Conservation (phyloP, 2,888 invertebrate genomes). For the Synergus laeviventris region DNA sequence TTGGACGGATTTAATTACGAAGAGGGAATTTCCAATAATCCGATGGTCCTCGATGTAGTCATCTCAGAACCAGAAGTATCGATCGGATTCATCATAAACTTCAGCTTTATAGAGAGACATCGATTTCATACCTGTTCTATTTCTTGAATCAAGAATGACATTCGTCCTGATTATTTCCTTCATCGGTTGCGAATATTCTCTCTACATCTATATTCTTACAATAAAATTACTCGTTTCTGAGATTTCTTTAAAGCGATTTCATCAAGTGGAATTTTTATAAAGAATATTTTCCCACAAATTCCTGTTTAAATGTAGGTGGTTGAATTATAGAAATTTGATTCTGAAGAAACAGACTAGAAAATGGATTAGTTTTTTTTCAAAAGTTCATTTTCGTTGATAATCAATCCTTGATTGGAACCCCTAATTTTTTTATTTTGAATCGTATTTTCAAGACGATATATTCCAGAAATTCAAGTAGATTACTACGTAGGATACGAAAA, state of each 20-base stretch:
- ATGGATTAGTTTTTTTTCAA: too few relatives aligned
- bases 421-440: not conserved
- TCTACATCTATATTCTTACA: too few relatives aligned
- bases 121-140: constrained; percentile 10
- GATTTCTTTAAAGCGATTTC: not conserved
- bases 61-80: constrained; percentile 14
- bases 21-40: constrained; percentile 15
- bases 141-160: constrained; percentile 2
- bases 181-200: not conserved
- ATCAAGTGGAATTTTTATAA: too few relatives aligned
- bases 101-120: constrained; percentile 3
- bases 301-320: too few relatives aligned
- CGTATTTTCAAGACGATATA: not conserved
- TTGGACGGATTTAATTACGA: constrained; percentile 25
- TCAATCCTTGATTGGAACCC: not conserved
- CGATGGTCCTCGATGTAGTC: constrained; percentile 24
- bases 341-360: too few relatives aligned
- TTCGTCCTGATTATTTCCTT: constrained; percentile 16
- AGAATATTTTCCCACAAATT: too few relatives aligned
- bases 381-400: not conserved
- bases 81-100: constrained; percentile 29
- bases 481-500: not conserved
- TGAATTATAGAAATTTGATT: too few relatives aligned
- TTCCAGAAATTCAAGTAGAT: not conserved
- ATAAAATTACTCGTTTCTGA: not conserved